These are phyloP conservation scores for Gryllus longicercus DNA, from an alignment of 2,888 invertebrate genomes.

Conservation along the genomic window DNA sequence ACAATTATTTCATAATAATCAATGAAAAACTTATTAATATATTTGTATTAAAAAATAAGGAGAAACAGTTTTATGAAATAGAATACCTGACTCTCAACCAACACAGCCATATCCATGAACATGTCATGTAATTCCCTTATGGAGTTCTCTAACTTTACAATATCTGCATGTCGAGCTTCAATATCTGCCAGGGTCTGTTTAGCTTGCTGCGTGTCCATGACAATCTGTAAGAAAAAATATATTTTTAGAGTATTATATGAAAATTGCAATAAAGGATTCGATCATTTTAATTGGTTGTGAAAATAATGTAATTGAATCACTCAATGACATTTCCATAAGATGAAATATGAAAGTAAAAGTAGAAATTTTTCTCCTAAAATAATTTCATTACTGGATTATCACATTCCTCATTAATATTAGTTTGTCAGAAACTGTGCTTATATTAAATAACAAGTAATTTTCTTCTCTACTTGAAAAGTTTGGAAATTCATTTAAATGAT, in stretches of 20 bases:
- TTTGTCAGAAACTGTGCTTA: too few relatives aligned
- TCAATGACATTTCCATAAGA: too few relatives aligned
- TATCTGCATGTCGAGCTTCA: not conserved
- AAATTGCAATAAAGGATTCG: too few relatives aligned
- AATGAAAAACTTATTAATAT: not conserved
- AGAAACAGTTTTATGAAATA: not conserved
- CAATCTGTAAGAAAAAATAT: not conserved
- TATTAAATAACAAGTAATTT: too few relatives aligned
- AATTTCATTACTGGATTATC: too few relatives aligned
- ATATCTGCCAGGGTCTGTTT: not conserved
- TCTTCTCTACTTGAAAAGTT: too few relatives aligned
- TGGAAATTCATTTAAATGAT: too few relatives aligned
- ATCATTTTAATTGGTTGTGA: too few relatives aligned
- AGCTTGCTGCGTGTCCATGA: not conserved
- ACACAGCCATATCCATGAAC: conserved; percentile 5
- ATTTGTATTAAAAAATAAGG: not conserved
- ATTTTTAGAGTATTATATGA: not conserved
- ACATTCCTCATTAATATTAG: too few relatives aligned
- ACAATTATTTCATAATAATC: not conserved
- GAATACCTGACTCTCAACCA: not conserved
- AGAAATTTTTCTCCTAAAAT: too few relatives aligned
- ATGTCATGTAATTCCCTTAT: not conserved
- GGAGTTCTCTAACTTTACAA: not conserved
- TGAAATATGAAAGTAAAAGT: too few relatives aligned
- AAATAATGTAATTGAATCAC: too few relatives aligned